Evolutionary conservation across 2,797 vertebrate species (phyloP).

Genomic region (Antrozous pallidus): DNA sequence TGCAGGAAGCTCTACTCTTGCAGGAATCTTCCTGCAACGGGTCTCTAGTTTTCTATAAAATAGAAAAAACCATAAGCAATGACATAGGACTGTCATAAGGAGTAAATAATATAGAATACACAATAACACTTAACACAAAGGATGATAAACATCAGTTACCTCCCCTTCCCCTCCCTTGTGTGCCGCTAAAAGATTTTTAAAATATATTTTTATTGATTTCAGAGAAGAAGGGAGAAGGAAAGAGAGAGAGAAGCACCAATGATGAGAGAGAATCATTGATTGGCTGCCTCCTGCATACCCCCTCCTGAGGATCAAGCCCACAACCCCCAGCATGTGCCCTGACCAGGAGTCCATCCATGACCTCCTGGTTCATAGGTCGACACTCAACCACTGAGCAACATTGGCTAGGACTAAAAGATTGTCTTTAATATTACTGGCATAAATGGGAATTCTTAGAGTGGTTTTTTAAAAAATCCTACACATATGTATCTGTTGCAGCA

Average conservation of each 20-base stretch:
- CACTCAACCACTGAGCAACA: no score
- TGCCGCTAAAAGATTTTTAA: conserved; percentile 5
- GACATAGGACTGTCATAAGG: neutral
- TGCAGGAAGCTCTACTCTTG: no score
- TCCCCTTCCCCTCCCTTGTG: neutral
- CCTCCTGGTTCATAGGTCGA: no score
- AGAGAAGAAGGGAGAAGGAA: no score
- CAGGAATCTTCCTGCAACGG: no score
- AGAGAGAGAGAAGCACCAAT: no score
- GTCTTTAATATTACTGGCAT: conserved; percentile 29
- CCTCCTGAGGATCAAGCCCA: no score
- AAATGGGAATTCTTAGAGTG: conserved; percentile 37
- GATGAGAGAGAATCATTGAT: no score
- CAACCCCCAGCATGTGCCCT: no score
- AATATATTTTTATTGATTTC: no score
- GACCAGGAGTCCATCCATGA: no score
- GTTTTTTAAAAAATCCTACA: conserved; percentile 44
- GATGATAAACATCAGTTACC: neutral
- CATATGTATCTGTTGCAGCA: conserved; percentile 68
- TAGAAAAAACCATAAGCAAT: neutral
- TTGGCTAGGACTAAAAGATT: neutral
- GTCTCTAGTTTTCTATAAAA: neutral
- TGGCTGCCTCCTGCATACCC: no score
- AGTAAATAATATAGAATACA: neutral
- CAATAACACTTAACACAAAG: neutral